A percentile compares a stretch with the other conserved stretches of the same genome.
Evolutionary conservation across 2,113 vertebrate species (phyloP).

Genomic region (Oncorhynchus keta): DNA sequence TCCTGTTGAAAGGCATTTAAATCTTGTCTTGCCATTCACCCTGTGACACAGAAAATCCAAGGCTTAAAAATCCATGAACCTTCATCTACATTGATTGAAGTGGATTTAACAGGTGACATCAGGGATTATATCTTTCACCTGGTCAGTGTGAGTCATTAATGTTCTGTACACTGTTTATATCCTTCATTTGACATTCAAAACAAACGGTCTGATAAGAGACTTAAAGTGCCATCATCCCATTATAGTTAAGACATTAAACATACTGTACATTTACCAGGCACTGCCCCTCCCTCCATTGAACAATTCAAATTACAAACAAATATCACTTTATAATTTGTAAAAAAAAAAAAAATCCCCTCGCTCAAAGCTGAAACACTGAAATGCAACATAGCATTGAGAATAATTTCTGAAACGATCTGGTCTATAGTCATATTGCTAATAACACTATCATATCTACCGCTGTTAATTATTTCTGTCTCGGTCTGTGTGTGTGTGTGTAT

Average conservation of each 20-base stretch:
- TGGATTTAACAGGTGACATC: no score
- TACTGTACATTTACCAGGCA: no score
- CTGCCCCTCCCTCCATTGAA: neutral
- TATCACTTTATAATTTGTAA: neutral
- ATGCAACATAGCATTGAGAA: slow-evolving; percentile 19
- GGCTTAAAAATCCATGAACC: no score
- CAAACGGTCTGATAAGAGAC: neutral
- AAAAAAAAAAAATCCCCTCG: neutral
- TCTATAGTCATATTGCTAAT: neutral
- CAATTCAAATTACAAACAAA: neutral
- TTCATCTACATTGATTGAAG: no score
- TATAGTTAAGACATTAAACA: no score
- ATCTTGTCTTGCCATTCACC: no score
- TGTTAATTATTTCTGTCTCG: neutral
- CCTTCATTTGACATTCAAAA: slow-evolving; percentile 31
- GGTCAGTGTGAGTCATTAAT: no score
- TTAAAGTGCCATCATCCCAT: neutral
- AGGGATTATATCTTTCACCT: no score
- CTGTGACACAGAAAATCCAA: no score
- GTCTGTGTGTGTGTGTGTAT: neutral
- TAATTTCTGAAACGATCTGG: neutral
- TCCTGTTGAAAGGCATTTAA: no score
- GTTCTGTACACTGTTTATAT: neutral
- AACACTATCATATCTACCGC: neutral
- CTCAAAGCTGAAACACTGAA: slow-evolving; percentile 59